Percentiles rank a stretch among this genome's conserved stretches.
Conservation (phyloP, 2,113 vertebrate genomes). For the Onychostruthus taczanowskii region DNA sequence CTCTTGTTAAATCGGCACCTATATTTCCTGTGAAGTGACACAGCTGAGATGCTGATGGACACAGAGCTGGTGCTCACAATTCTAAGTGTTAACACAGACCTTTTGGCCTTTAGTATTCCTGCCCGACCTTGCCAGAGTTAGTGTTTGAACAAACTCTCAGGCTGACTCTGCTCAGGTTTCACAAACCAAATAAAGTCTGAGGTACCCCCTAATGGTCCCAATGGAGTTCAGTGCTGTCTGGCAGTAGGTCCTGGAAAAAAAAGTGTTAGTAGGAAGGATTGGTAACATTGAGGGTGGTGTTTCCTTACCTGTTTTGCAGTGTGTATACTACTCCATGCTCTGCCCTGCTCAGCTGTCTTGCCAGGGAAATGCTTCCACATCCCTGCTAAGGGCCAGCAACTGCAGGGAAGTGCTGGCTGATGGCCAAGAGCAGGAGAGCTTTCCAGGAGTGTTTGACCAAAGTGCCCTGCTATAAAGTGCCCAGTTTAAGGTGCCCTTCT, state of each 20-base stretch:
- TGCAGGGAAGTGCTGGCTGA: not conserved
- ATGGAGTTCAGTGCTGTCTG: not conserved
- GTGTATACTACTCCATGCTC: accelerated
- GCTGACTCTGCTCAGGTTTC: not conserved
- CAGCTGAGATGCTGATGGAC: not conserved
- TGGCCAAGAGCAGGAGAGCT: not conserved
- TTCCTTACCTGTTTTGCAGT: not conserved
- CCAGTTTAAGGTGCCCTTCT: not conserved
- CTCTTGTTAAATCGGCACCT: not conserved
- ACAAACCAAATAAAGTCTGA: not conserved
- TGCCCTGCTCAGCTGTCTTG: not conserved
- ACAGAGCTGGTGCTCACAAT: not conserved
- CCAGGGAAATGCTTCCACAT: not conserved
- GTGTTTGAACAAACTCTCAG: not conserved
- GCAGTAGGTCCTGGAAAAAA: not conserved
- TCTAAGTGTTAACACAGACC: not conserved
- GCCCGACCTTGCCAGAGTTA: not conserved
- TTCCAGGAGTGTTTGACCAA: not conserved
- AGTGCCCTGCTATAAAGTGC: not conserved
- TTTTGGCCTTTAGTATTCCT: not conserved
- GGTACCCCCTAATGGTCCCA: not conserved
- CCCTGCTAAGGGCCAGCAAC: not conserved
- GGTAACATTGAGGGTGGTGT: not conserved
- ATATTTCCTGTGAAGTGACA: not conserved
- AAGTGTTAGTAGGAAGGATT: not conserved